Evolutionary conservation across 2,113 vertebrate species (phyloP).

Genomic region (Thunnus thynnus): DNA sequence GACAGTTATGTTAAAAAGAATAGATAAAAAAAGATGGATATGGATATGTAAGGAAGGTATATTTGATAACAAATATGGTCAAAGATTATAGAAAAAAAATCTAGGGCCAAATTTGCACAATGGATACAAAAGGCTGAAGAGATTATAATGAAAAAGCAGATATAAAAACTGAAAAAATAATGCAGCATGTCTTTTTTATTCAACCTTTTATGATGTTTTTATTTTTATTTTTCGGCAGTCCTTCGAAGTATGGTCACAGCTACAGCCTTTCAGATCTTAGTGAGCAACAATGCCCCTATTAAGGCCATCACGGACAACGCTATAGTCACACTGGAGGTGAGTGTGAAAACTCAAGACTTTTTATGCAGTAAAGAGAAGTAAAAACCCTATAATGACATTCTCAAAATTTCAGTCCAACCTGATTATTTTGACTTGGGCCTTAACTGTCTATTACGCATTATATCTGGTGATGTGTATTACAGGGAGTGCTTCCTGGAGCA

Average conservation of each 20-base stretch:
- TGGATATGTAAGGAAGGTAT: too few species aligned
- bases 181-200: neutral
- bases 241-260: slow-evolving; percentile 85
- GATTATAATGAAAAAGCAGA: too few species aligned
- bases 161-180: neutral
- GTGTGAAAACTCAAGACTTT: neutral
- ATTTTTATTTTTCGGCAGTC: slow-evolving; percentile 69
- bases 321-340: slow-evolving; percentile 85
- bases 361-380: too few species aligned
- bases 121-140: neutral
- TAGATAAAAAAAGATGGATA: neutral
- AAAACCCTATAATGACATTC: neutral
- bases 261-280: slow-evolving; percentile 86
- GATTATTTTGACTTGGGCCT: neutral
- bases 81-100: too few species aligned
- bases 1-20: neutral
- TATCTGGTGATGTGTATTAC: slow-evolving; percentile 32
- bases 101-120: neutral
- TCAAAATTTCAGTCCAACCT: neutral
- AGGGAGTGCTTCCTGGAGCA: slow-evolving; percentile 83
- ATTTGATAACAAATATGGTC: too few species aligned
- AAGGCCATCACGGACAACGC: slow-evolving; percentile 79
- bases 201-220: neutral
- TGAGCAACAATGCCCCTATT: slow-evolving; percentile 81
- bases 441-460: neutral